Evolutionary conservation across 30 jellyfish, hydroid and myxozoan species (phyloP).

Genomic region (Catostylus mosaicus): DNA sequence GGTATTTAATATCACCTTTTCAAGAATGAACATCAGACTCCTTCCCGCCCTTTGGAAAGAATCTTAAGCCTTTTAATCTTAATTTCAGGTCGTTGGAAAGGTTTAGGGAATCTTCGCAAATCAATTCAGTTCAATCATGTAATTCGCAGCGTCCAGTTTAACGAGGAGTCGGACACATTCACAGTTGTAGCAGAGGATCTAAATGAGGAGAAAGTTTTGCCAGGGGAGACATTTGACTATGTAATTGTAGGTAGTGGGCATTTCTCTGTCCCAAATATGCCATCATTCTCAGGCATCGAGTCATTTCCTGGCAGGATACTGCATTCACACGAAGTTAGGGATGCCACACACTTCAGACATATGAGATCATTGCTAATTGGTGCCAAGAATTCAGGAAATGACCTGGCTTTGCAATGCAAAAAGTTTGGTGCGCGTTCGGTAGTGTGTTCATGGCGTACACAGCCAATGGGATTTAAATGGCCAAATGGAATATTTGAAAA

Average conservation of each 20-base stretch:
- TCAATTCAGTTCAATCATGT: constrained; percentile 51
- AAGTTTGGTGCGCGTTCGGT: constrained; percentile 75
- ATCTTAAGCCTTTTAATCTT: not conserved
- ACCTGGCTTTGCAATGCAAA: constrained; percentile 70
- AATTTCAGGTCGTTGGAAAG: constrained; percentile 50
- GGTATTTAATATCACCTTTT: not conserved
- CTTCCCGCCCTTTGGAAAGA: not conserved
- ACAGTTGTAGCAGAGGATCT: constrained; percentile 44
- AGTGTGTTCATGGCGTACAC: constrained; percentile 56
- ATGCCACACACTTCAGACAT: constrained; percentile 51
- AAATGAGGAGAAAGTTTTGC: constrained; percentile 13
- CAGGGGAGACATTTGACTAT: constrained; percentile 54
- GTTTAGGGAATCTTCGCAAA: constrained; percentile 9
- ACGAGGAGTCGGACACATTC: constrained; percentile 39
- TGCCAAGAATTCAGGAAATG: constrained; percentile 82
- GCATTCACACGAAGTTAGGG: constrained; percentile 84
- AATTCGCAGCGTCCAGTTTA: constrained; percentile 60
- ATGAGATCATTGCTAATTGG: constrained; percentile 64
- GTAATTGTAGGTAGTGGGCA: constrained; percentile 84
- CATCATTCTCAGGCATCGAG: constrained; percentile 68
- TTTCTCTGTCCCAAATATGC: constrained; percentile 74
- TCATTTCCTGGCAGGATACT: constrained; percentile 67
- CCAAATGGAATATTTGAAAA: constrained; percentile 62
- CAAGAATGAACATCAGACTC: not conserved
- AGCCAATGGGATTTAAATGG: constrained; percentile 84